phyloP scores from a whole-genome alignment of 1,140 invertebrate genomes.

The Habropoda laboriosa region DNA sequence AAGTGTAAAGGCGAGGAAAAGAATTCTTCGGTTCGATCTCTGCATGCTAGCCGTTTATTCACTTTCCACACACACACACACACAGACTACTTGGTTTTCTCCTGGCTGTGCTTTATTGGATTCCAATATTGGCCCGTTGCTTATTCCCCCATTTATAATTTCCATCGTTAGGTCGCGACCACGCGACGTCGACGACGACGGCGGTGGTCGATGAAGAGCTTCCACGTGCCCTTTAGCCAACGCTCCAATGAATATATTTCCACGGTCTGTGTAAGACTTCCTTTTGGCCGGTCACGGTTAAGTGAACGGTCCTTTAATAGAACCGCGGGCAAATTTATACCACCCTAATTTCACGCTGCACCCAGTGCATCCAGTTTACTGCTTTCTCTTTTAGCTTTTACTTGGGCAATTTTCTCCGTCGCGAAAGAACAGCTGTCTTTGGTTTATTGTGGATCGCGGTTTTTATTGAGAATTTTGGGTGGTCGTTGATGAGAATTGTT shows the following conservation, averaged over 20 bases:
- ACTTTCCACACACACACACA: too few species aligned
- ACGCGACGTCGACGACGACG: background rate
- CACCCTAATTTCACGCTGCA: too few species aligned
- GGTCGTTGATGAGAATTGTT: background rate
- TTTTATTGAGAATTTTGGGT: too few species aligned
- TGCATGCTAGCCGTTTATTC: too few species aligned
- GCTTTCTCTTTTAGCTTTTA: too few species aligned
- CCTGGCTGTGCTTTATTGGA: constrained; percentile 50
- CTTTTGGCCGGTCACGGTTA: constrained; percentile 11
- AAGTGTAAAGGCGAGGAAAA: constrained; percentile 40
- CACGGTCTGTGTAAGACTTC: background rate
- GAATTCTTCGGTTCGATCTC: constrained; percentile 6
- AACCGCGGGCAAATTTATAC: background rate
- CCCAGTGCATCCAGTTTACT: too few species aligned
- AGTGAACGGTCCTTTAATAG: constrained; percentile 1
- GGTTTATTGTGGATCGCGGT: too few species aligned
- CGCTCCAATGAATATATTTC: constrained; percentile 22
- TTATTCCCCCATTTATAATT: constrained; percentile 37
- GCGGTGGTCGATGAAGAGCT: constrained; percentile 20
- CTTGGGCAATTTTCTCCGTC: too few species aligned
- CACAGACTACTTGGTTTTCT: too few species aligned
- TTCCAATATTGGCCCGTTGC: constrained; percentile 47
- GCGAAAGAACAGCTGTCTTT: too few species aligned
- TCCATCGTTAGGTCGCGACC: constrained; percentile 10
- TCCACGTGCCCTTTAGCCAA: constrained; percentile 35